A percentile compares a stretch with the other conserved stretches of the same genome.
phyloP scores from a whole-genome alignment of 2,113 vertebrate species.

The Lampris megalopsis region DNA sequence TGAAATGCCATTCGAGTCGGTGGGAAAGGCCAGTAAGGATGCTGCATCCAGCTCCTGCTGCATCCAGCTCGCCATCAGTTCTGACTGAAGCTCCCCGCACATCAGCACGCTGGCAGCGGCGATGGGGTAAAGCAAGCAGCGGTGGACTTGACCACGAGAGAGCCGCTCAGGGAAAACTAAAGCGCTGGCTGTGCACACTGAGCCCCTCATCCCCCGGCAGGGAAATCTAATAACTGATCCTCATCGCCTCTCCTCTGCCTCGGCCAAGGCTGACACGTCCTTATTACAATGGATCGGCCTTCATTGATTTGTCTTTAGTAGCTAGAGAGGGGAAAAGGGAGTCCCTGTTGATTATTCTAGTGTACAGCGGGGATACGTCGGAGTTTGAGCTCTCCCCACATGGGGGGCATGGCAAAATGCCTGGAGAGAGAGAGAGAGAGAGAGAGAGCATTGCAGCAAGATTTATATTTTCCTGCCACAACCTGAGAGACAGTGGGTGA shows the following conservation, averaged over 20 bases:
- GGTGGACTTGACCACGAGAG: slow-evolving; percentile 53
- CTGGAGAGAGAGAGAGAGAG: not conserved
- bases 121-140: slow-evolving; percentile 13
- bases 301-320: slow-evolving; percentile 73
- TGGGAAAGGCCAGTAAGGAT: slow-evolving; percentile 36
- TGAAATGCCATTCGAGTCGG: slow-evolving; percentile 19
- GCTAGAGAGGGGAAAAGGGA: slow-evolving; percentile 32
- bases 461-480: too few species aligned
- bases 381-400: slow-evolving; percentile 15
- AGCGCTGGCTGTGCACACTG: slow-evolving; percentile 35
- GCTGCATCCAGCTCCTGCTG: slow-evolving; percentile 48
- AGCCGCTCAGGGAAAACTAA: slow-evolving; percentile 68
- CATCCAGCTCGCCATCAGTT: slow-evolving; percentile 16
- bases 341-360: slow-evolving; percentile 54
- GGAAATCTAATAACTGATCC: slow-evolving; percentile 64
- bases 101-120: slow-evolving; percentile 26
- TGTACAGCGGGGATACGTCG: slow-evolving; percentile 39
- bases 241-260: slow-evolving; percentile 30
- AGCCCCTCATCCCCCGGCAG: slow-evolving; percentile 10
- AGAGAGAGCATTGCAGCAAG: not conserved
- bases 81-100: slow-evolving; percentile 56
- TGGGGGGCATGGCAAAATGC: slow-evolving; percentile 13
- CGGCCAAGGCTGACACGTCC: slow-evolving; percentile 54
- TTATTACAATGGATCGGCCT: slow-evolving; percentile 69
- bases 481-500: not conserved